These are phyloP conservation scores for Torymus auratus DNA, from an alignment of 2,888 invertebrate genomes.

Conservation along the genomic window DNA sequence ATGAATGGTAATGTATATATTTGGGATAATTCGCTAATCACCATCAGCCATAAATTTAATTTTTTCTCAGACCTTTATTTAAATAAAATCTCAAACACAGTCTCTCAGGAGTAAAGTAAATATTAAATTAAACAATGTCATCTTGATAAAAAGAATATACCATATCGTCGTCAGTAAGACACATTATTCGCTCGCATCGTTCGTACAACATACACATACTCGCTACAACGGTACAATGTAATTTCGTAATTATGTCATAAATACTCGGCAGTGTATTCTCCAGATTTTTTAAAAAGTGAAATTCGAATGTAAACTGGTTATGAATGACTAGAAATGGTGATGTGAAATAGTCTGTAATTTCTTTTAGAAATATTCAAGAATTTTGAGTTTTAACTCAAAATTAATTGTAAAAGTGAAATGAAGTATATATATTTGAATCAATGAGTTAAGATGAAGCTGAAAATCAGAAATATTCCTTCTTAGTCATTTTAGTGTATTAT, in stretches of 20 bases:
- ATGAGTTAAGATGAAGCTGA: no score
- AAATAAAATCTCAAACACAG: slow-evolving; percentile 70
- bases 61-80: slow-evolving; percentile 68
- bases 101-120: slow-evolving; percentile 61
- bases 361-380: no score
- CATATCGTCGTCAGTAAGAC: slow-evolving; percentile 22
- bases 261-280: slow-evolving; percentile 5
- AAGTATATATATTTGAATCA: neutral
- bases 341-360: no score
- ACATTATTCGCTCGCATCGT: slow-evolving; percentile 26
- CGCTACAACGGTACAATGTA: slow-evolving; percentile 42
- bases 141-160: slow-evolving; percentile 52
- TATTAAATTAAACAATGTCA: slow-evolving; percentile 59
- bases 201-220: slow-evolving; percentile 38
- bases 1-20: slow-evolving; percentile 23
- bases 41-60: slow-evolving; percentile 70
- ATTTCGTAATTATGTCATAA: slow-evolving; percentile 18
- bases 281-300: slow-evolving; percentile 34
- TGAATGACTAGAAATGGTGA: neutral
- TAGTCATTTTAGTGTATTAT: no score
- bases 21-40: slow-evolving; percentile 60
- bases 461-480: no score
- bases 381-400: no score
- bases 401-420: neutral
- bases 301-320: neutral